Percentiles rank a stretch among this genome's conserved stretches.
Evolutionary conservation across 2,888 invertebrate genomes (phyloP).

Genomic region (Ectemnius continuus): DNA sequence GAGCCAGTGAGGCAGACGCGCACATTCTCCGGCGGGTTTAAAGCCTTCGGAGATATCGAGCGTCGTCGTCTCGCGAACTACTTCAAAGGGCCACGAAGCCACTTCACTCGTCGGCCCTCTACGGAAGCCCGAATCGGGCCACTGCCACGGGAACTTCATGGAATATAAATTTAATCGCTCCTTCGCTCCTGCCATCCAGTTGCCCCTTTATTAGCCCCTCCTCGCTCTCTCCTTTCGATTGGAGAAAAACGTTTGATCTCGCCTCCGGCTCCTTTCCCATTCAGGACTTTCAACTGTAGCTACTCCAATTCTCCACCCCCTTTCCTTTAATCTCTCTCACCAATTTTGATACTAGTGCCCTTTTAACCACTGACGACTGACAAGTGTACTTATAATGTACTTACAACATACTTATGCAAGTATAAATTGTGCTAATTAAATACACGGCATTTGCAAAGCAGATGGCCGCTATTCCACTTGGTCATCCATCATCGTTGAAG

Average conservation of each 20-base stretch:
- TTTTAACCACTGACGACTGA: too few relatives aligned
- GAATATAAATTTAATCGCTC: slow-evolving; percentile 6
- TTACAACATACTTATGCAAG: too few relatives aligned
- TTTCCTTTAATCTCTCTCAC: too few relatives aligned
- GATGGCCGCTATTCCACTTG: too few relatives aligned
- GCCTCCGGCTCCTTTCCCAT: neutral
- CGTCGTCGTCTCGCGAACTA: neutral
- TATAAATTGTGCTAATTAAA: too few relatives aligned
- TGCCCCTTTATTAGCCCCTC: neutral
- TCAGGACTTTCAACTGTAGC: too few relatives aligned
- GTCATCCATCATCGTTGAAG: too few relatives aligned
- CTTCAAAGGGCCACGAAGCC: slow-evolving; percentile 2
- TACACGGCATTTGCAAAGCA: too few relatives aligned
- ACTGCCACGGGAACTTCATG: slow-evolving; percentile 6
- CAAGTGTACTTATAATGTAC: too few relatives aligned
- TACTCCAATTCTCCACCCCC: too few relatives aligned
- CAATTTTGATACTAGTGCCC: too few relatives aligned
- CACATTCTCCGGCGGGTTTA: slow-evolving; percentile 5
- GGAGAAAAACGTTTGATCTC: neutral
- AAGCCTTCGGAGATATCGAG: slow-evolving; percentile 4
- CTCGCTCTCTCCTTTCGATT: neutral
- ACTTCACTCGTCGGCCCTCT: neutral
- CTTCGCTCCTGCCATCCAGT: neutral
- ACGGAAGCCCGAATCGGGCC: slow-evolving; percentile 4
- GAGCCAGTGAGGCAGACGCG: slow-evolving; percentile 2